phyloP scores from a whole-genome alignment of 2,113 vertebrate genomes.

The Ceyx melanurus region DNA sequence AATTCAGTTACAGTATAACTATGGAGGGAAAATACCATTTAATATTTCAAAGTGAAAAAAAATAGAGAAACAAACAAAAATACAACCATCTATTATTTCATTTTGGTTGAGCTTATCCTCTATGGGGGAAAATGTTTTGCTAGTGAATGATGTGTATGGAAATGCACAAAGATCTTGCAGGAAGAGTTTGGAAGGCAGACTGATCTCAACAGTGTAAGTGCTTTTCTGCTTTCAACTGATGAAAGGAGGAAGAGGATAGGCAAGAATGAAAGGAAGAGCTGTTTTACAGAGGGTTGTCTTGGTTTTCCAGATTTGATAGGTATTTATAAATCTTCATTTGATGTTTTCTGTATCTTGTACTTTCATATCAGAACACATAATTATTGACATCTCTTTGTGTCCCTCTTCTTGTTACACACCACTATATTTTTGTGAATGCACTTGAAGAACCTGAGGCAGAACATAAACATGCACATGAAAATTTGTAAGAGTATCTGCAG shows the following conservation, averaged over 20 bases:
- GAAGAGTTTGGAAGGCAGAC: background rate
- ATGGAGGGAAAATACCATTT: background rate
- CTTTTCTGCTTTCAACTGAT: background rate
- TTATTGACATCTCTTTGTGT: background rate
- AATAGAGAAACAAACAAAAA: background rate
- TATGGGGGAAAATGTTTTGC: background rate
- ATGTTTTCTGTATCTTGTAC: background rate
- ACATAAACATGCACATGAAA: background rate
- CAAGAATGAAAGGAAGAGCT: background rate
- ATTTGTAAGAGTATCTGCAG: background rate
- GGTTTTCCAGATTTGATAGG: background rate
- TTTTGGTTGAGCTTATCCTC: background rate
- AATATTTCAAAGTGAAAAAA: background rate
- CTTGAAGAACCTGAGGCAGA: background rate
- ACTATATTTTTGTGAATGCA: background rate
- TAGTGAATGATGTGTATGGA: background rate
- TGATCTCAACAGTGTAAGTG: background rate
- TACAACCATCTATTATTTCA: background rate
- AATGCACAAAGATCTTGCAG: background rate
- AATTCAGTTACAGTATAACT: background rate
- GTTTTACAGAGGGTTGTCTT: background rate
- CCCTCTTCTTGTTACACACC: background rate
- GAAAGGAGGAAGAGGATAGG: background rate
- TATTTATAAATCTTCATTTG: background rate
- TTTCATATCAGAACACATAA: background rate